phyloP scores from a whole-genome alignment of 2,888 invertebrate genomes.

The Drosophila peninsularis region DNA sequence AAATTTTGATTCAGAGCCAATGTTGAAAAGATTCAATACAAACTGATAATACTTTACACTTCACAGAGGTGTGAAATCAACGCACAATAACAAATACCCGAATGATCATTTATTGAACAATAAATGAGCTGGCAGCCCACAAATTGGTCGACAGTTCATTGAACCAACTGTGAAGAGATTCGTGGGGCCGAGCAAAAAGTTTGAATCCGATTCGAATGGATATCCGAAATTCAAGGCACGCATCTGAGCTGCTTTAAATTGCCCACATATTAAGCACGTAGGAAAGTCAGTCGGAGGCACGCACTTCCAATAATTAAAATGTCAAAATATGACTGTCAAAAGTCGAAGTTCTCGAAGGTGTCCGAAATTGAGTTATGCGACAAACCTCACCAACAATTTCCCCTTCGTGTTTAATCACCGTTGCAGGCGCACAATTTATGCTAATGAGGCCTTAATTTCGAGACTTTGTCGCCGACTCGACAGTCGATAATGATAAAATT shows the following conservation, averaged over 20 bases:
- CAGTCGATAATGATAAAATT: conserved; percentile 61
- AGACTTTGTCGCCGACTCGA: conserved; percentile 47
- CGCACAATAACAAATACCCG: conserved; percentile 50
- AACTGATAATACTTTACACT: conserved; percentile 10
- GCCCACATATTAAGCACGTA: conserved; percentile 70
- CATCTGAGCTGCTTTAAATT: conserved; percentile 80
- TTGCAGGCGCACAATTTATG: conserved; percentile 53
- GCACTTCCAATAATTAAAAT: conserved; percentile 78
- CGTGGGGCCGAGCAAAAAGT: conserved; percentile 30
- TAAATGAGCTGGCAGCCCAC: conserved; percentile 52
- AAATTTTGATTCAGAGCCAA: background rate
- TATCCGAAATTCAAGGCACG: conserved; percentile 58
- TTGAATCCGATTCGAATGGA: conserved; percentile 25
- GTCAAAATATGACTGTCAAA: conserved; percentile 74
- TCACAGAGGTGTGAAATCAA: conserved; percentile 58
- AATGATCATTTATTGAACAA: conserved; percentile 58
- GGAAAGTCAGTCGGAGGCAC: conserved; percentile 45
- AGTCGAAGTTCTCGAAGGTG: conserved; percentile 54
- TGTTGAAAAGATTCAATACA: conserved; percentile 7
- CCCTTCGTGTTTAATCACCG: conserved; percentile 36
- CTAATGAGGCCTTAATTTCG: conserved; percentile 71
- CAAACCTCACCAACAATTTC: conserved; percentile 34
- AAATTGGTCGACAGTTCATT: conserved; percentile 63
- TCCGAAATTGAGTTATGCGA: conserved; percentile 63
- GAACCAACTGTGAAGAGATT: conserved; percentile 50